Percentiles rank a stretch among this genome's conserved stretches.
Evolutionary conservation across 2,888 invertebrate species (phyloP).

Genomic region (Melanophora roralis): DNA sequence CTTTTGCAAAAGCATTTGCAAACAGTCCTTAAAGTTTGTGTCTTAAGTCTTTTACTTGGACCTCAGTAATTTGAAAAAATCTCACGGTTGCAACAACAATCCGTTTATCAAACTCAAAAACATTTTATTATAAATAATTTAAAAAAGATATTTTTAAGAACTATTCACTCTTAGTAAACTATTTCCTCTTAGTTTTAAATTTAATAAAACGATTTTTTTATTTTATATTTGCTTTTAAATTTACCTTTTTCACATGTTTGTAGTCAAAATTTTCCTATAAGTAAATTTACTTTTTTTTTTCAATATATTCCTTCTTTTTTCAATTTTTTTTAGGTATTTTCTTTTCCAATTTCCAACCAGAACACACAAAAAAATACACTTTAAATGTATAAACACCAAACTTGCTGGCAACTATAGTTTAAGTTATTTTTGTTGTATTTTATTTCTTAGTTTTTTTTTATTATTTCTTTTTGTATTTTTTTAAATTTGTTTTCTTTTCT

Average conservation of each 20-base stretch:
- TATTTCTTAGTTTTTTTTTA: slow-evolving; percentile 26
- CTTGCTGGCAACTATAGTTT: slow-evolving; percentile 61
- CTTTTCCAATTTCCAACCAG: slow-evolving; percentile 59
- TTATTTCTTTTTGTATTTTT: slow-evolving; percentile 23
- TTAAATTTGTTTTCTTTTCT: slow-evolving; percentile 18
- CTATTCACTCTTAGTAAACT: too few species aligned
- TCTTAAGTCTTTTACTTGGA: too few species aligned
- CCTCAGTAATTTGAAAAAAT: background rate
- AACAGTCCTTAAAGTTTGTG: slow-evolving; percentile 24
- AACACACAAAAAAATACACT: slow-evolving; percentile 34
- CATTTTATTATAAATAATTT: too few species aligned
- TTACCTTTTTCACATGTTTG: slow-evolving; percentile 54
- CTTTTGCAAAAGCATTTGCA: too few species aligned
- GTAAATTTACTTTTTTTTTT: slow-evolving; percentile 10
- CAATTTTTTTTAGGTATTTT: slow-evolving; percentile 44
- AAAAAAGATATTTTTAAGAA: too few species aligned
- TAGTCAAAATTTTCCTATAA: slow-evolving; percentile 16
- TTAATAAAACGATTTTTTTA: background rate
- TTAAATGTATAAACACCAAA: slow-evolving; percentile 55
- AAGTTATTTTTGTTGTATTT: slow-evolving; percentile 57
- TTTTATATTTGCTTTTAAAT: slow-evolving; percentile 13
- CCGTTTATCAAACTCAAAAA: too few species aligned
- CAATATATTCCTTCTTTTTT: background rate
- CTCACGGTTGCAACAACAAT: background rate
- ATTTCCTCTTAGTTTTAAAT: too few species aligned